These are phyloP conservation scores for Neria commutata DNA, from an alignment of 2,888 invertebrate species.

Conservation along the genomic window DNA sequence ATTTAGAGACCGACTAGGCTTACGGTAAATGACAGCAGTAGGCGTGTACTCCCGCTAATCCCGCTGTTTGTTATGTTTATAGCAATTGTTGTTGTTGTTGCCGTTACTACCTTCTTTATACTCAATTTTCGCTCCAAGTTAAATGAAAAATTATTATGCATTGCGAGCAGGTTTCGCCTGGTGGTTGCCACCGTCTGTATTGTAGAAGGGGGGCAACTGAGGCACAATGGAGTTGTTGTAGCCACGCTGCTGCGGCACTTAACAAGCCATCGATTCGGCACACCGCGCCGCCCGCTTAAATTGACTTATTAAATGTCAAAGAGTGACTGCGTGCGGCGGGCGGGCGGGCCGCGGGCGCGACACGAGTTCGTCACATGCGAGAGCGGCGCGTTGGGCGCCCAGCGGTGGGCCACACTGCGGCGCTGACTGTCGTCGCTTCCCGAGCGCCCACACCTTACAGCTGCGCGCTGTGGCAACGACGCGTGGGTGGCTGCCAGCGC, in stretches of 20 bases:
- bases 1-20: conserved; percentile 20
- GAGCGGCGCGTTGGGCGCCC: conserved; percentile 11
- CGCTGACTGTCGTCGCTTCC: no score
- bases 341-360: conserved; percentile 11
- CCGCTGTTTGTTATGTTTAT: conserved; percentile 35
- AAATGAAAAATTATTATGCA: neutral
- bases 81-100: conserved; percentile 7
- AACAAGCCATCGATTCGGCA: neutral
- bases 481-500: conserved; percentile 5
- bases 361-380: conserved; percentile 26
- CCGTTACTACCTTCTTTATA: neutral
- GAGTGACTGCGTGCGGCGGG: conserved; percentile 31
- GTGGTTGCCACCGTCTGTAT: no score
- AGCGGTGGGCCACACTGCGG: conserved; percentile 13
- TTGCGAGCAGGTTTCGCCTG: neutral
- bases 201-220: no score
- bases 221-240: conserved; percentile 2
- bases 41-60: neutral
- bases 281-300: conserved; percentile 28
- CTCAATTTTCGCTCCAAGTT: neutral
- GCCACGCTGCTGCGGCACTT: neutral
- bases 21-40: conserved; percentile 11
- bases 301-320: conserved; percentile 54
- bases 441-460: neutral
- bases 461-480: no score